Evolutionary conservation across 1,140 invertebrate genomes (phyloP), one percentile per base, ranked within the genome.

Genomic region (Mya arenaria): DNA sequence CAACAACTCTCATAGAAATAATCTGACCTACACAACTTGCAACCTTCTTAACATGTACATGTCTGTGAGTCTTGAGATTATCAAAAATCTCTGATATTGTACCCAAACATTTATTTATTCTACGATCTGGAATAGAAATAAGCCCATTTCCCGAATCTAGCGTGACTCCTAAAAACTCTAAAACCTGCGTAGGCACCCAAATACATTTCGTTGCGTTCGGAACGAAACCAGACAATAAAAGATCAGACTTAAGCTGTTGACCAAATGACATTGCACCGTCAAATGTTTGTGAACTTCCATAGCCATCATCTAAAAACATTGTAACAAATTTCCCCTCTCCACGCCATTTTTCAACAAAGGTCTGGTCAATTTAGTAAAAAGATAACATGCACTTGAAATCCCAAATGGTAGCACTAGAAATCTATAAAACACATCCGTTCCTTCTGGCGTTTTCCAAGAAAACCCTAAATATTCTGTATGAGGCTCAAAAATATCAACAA

Each of bases 11-110:
- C 56, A 65, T 84, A 55, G 74, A 79, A 32, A 84, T 79, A 25
- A 84, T 60, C 37, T 84, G 77, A 13, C 75, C 83, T 15, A 80
- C 83, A 4, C 65, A 13, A 75, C 66, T 73, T n/a, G n/a, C n/a
- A n/a, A n/a, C n/a, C n/a, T n/a, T n/a, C 5, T 34, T 52, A 3
- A 60, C 68, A 65, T 19, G 34, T 23, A 81, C 78, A 10, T 37
- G 10, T 56, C 66, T 48, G 28, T 69, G 39, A n/a, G 32, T 32
- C 32, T 69, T 56, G 28, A 41, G 8, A 5, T 36, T 19, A 52
- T 4, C 17, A 48, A 41, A 23, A 25, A 81, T 58, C 6, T 65
- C 60, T 44, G 17, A 39, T 25, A 80, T 71, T 34, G 62, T 41
- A 25, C 25, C 8, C n/a, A 39, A 6, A 5, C 63, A 30, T 71